Evolutionary conservation across 2,888 invertebrate genomes (phyloP).

Genomic region (Cataglyphis cursor): DNA sequence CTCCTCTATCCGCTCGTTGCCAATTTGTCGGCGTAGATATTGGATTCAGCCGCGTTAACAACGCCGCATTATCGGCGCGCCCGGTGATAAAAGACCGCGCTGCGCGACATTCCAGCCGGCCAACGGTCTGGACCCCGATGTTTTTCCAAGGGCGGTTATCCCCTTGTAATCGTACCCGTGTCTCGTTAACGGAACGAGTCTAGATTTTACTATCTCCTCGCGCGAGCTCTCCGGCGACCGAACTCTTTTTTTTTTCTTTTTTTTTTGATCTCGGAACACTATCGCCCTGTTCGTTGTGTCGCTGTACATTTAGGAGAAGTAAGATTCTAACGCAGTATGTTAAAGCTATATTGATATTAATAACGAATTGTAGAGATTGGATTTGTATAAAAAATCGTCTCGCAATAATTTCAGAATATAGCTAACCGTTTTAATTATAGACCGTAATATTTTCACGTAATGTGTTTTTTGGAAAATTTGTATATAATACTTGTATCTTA

Average conservation of each 20-base stretch:
- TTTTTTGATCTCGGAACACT: background rate
- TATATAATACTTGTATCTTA: background rate
- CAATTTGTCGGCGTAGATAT: conserved; percentile 48
- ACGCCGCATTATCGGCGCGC: conserved; percentile 51
- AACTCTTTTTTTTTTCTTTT: conserved; percentile 8
- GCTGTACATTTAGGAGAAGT: background rate
- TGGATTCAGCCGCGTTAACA: conserved; percentile 53
- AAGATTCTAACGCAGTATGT: conserved; percentile 13
- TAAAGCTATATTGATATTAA: conserved; percentile 22
- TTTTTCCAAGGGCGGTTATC: conserved; percentile 57
- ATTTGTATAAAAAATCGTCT: conserved; percentile 13
- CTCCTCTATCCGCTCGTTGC: background rate
- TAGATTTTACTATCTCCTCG: conserved; percentile 53
- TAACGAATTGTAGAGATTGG: conserved; percentile 25
- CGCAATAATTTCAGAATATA: conserved; percentile 3
- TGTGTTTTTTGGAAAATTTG: conserved; percentile 17
- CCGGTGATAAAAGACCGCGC: conserved; percentile 43
- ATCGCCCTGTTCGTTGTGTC: conserved; percentile 7
- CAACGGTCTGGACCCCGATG: conserved; percentile 37
- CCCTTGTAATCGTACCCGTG: conserved; percentile 56
- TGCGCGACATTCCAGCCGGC: conserved; percentile 26
- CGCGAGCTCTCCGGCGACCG: conserved; percentile 10
- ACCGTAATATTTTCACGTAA: background rate
- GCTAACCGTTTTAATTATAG: background rate
- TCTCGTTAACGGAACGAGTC: conserved; percentile 53